Evolutionary conservation across 1,140 invertebrate genomes (phyloP), one percentile per base, ranked within the genome.

Genomic region (Bombus sylvicola): DNA sequence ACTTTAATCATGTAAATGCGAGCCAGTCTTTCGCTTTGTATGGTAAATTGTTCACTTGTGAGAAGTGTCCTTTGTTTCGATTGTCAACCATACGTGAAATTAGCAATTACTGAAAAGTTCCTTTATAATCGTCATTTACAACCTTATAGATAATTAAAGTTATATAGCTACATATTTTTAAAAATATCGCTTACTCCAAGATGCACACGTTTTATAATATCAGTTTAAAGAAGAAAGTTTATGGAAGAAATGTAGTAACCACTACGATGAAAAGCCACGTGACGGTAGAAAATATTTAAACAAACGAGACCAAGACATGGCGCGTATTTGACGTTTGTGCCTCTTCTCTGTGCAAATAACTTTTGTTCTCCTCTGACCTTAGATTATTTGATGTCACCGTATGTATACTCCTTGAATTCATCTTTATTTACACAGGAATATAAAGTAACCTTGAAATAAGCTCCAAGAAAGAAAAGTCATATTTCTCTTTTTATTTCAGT

Each of bases 1-100:
- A 22, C 31, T 74, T 86, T 77, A 76, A 86, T 82, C 82, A 86
- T 83, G 82, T 69, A 86, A 83, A 82, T 76, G 72, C 34, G n/a
- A 82, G 83, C 80, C 47, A n/a, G 31, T 76, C 39, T 34, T 28
- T 53, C 25, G 57, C 37, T 77, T 43, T 72, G 64, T 66, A 76
- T 72, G 80, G 25, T 83, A 75, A 83, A 82, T 83, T 71, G 71
- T 83, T 86, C 72, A 41, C 43, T 18, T 6, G 64, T 18, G 43
- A 62, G 31, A 39, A 31, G 37, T 34, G 57, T 41, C 28, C 59
- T 22, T 77, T 57, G 34, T 71, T 43, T 77, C 57, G 1, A 22
- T 28, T 34, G 39, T 43, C 31, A 18, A 39, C 5, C 69, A 6
- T 47, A 82, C 37, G 53, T 62, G 37, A 39, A 22, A 28, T 41